A percentile compares a stretch with the other conserved stretches of the same genome.
These are phyloP conservation scores for Drosophila busckii DNA, from an alignment of 1,140 invertebrate species.

Conservation along the genomic window DNA sequence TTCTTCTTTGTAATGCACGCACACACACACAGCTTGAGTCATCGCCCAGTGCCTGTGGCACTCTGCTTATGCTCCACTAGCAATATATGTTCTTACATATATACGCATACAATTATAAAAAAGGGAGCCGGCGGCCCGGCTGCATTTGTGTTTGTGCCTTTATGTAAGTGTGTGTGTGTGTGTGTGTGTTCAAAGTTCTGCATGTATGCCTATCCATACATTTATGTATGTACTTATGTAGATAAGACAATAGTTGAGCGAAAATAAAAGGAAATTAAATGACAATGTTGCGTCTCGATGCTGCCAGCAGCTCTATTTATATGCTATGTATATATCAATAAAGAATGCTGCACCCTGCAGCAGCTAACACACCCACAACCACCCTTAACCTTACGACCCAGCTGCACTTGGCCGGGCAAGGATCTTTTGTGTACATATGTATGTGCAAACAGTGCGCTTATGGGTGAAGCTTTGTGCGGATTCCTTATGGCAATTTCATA, in stretches of 20 bases:
- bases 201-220: conserved; percentile 28
- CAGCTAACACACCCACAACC: neutral
- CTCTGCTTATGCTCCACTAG: conserved; percentile 16
- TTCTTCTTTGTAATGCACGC: conserved; percentile 32
- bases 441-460: too few relatives aligned
- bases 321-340: conserved; percentile 18
- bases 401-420: conserved; percentile 21
- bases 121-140: conserved; percentile 20
- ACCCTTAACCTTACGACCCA: conserved; percentile 7
- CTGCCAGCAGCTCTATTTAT: neutral
- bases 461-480: too few relatives aligned
- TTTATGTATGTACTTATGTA: conserved; percentile 22
- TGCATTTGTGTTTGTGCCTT: neutral
- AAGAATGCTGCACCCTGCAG: conserved; percentile 8
- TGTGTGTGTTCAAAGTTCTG: conserved; percentile 33
- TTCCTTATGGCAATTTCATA: too few relatives aligned
- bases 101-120: too few relatives aligned
- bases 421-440: too few relatives aligned
- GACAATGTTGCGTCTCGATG: conserved; percentile 26
- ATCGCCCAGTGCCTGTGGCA: conserved; percentile 19
- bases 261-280: conserved; percentile 18
- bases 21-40: conserved; percentile 37
- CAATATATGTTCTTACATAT: too few relatives aligned
- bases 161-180: conserved; percentile 5
- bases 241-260: conserved; percentile 33